phyloP scores from a whole-genome alignment of 2,113 vertebrate genomes.

The Sander vitreus region DNA sequence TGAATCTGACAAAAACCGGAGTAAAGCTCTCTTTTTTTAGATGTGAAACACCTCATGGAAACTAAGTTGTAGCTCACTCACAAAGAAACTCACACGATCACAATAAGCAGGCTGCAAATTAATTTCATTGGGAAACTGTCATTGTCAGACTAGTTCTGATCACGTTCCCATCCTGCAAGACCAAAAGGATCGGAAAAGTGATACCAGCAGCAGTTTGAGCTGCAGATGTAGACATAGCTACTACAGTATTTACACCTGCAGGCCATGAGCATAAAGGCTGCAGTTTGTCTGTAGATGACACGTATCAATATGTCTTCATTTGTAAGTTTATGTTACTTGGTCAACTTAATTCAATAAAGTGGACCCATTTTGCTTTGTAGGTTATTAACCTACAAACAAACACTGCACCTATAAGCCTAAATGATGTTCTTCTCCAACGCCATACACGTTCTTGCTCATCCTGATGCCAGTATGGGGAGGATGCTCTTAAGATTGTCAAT shows the following conservation, averaged over 20 bases:
- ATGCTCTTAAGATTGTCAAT: neutral
- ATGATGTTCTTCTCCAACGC: neutral
- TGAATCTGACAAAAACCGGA: neutral
- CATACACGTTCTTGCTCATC: neutral
- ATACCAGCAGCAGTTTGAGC: slow-evolving; percentile 1
- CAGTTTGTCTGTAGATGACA: neutral
- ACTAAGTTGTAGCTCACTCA: neutral
- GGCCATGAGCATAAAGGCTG: neutral
- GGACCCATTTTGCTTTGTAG: neutral
- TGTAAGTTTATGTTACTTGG: neutral
- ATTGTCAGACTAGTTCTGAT: neutral
- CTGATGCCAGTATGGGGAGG: neutral
- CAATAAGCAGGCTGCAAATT: neutral
- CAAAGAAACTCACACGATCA: neutral
- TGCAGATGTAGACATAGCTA: neutral
- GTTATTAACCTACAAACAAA: neutral
- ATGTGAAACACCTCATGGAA: neutral
- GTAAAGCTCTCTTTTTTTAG: neutral
- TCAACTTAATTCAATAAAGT: neutral
- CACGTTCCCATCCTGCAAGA: neutral
- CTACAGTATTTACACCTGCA: neutral
- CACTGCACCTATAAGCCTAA: neutral
- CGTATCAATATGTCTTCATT: slow-evolving; percentile 9
- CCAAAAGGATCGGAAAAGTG: neutral
- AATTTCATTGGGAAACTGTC: no score